Base-by-base conservation (phyloP, 2,888 invertebrate genomes). In the Apantesis nais region DNA sequence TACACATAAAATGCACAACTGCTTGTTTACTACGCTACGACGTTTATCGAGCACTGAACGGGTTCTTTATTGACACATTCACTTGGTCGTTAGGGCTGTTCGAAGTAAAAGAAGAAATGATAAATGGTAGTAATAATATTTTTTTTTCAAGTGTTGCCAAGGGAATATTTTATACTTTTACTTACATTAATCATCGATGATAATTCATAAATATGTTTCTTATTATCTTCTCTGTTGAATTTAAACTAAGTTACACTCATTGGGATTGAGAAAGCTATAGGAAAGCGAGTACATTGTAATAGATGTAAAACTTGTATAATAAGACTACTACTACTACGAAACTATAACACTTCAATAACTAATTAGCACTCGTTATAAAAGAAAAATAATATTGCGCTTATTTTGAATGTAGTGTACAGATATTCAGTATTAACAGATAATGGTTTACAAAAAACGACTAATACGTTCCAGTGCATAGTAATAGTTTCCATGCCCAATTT, bases 1-100 rank as follows among this genome's bases (percentile, higher is more conserved):
- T 91, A 89, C 90, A 92, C 90, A 91, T 92, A 92, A 93, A 93
- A 87, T 87, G 88, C 83, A 87, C 86, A 88, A 89, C 85, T 86
- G 87, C 85, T 84, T 89, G 90, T 90, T 92, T 89, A 89, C 88
- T 83, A 85, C 86, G 78, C 83, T 83, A 84, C 84, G 88, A 89
- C 90, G 90, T 90, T 91, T 89, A 89, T 89, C 88, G 86, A 86
- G 86, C 88, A 83, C 84, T 89, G 85, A 91, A 89, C 87, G 88
- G 85, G 85, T 84, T 81, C 87, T 90, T 90, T 92, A 92, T 91
- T 90, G 91, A 90, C 90, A 88, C 86, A 85, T 85, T 86, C 87
- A 88, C 88, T 89, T 85, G 83, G 70, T 78, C 64, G 73, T 64
- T 66, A 86, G 87, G 87, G 87, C 68, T 87, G 83, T 69, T 80